A percentile compares a stretch with the other conserved stretches of the same genome.
Conservation (phyloP, 2,113 vertebrate species). For the Eptesicus fuscus region DNA sequence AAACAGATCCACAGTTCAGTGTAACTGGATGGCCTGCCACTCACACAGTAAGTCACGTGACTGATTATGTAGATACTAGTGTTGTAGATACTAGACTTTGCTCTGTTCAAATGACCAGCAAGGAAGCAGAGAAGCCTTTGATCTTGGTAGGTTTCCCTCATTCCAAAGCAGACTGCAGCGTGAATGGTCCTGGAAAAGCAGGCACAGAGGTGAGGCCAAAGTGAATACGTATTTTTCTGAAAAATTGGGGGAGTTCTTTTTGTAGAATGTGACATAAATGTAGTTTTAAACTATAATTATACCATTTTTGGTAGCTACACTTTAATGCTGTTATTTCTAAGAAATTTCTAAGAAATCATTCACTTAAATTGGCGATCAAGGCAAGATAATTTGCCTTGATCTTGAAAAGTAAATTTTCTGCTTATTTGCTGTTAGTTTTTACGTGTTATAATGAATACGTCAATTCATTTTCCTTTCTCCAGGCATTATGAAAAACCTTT, state of each 20-base stretch:
- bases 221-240: not conserved
- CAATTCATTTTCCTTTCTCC: not conserved
- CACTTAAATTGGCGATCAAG: not conserved
- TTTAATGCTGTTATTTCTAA: not conserved
- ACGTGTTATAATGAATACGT: conserved; percentile 21
- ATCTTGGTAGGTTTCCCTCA: not conserved
- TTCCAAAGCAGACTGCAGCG: not conserved
- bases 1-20: not conserved
- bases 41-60: not conserved
- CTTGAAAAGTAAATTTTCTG: not conserved
- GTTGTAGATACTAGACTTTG: conserved; percentile 63
- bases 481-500: conserved; percentile 74
- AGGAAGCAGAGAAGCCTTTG: not conserved
- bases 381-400: not conserved
- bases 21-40: not conserved
- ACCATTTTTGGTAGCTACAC: not conserved
- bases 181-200: not conserved
- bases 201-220: conserved; percentile 30
- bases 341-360: conserved; percentile 26
- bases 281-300: not conserved
- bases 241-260: not conserved
- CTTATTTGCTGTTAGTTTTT: conserved; percentile 24
- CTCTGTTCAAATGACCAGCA: not conserved
- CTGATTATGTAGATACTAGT: not conserved
- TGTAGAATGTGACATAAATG: not conserved